phyloP scores from a whole-genome alignment of 2,797 vertebrate genomes.

The Hemitrygon akajei region DNA sequence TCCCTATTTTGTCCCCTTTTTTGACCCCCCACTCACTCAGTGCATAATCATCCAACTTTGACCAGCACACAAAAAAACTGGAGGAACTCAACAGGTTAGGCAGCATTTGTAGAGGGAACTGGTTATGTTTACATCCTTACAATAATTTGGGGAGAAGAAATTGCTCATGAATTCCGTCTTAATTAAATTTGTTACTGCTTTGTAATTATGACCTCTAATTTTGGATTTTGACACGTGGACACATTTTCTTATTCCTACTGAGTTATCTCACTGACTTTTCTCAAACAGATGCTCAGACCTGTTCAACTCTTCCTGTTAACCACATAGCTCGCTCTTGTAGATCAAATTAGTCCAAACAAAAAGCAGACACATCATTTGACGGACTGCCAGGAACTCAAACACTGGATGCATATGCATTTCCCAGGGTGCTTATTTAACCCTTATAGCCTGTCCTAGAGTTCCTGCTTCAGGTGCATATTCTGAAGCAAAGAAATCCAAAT shows the following conservation, averaged over 20 bases:
- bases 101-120: too few relatives aligned
- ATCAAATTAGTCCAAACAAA: not conserved
- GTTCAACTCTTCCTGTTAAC: not conserved
- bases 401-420: not conserved
- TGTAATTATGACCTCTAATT: not conserved
- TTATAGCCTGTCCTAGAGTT: not conserved
- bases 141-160: too few relatives aligned
- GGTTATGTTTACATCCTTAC: too few relatives aligned
- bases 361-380: not conserved
- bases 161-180: too few relatives aligned
- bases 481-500: not conserved
- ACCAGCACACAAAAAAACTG: too few relatives aligned
- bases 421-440: not conserved
- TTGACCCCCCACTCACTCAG: too few relatives aligned
- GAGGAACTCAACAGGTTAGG: too few relatives aligned
- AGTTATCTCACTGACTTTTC: not conserved
- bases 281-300: not conserved
- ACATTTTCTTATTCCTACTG: not conserved
- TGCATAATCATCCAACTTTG: too few relatives aligned
- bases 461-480: not conserved
- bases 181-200: too few relatives aligned
- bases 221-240: not conserved
- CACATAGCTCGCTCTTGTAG: not conserved
- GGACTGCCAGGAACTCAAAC: not conserved
- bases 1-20: too few relatives aligned